Percentiles rank a stretch among this genome's conserved stretches.
Conservation (phyloP, 2,113 vertebrate species). For the Oryzias javanicus region DNA sequence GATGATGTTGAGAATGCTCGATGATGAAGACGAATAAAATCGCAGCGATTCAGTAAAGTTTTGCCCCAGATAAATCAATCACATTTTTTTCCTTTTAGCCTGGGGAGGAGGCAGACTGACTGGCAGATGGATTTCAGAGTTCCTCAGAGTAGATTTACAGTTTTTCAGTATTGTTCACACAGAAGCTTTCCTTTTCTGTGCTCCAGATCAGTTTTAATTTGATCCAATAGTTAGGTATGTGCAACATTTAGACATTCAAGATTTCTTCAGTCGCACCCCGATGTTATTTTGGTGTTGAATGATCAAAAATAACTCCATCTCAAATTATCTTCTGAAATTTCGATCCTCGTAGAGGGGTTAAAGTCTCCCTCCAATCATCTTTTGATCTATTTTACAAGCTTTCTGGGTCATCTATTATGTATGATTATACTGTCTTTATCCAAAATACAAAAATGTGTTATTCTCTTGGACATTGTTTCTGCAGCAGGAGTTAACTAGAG, state of each 20-base stretch:
- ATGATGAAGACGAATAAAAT: constrained; percentile 19
- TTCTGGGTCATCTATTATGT: no score
- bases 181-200: constrained; percentile 26
- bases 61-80: constrained; percentile 7
- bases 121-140: constrained; percentile 6
- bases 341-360: background rate
- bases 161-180: constrained; percentile 19
- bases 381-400: no score
- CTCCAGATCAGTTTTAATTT: background rate
- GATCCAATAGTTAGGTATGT: no score
- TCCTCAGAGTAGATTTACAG: constrained; percentile 19
- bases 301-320: constrained; percentile 2
- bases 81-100: constrained; percentile 25
- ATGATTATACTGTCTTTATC: no score
- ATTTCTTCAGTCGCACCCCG: background rate
- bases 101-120: constrained; percentile 14
- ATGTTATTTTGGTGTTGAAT: constrained; percentile 1
- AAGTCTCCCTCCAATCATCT: no score
- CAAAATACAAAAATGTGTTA: no score
- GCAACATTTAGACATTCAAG: no score
- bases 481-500: no score
- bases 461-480: no score
- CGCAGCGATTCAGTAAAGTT: constrained; percentile 13
- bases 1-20: constrained; percentile 6
- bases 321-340: constrained; percentile 3